Percentiles rank a stretch among this genome's conserved stretches.
Conservation (phyloP, 2,113 vertebrate species). For the Gobio gobio region DNA sequence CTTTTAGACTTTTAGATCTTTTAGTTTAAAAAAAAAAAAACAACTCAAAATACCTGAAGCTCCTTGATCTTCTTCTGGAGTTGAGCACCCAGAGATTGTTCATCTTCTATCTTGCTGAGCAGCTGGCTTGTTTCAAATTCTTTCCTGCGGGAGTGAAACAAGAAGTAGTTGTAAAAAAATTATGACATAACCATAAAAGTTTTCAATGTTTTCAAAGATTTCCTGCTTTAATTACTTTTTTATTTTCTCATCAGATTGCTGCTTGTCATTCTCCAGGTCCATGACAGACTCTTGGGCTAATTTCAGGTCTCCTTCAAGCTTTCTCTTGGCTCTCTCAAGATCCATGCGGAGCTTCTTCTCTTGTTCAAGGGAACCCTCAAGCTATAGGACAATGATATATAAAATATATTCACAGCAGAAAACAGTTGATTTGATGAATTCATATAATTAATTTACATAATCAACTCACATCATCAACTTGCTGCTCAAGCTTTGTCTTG, state of each 20-base stretch:
- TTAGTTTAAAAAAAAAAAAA: background rate
- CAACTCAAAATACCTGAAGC: slow-evolving; percentile 51
- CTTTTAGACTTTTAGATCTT: too few relatives aligned
- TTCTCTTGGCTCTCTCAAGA: slow-evolving; percentile 68
- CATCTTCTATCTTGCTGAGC: slow-evolving; percentile 58
- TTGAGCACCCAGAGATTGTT: slow-evolving; percentile 59
- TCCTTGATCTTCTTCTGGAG: slow-evolving; percentile 64
- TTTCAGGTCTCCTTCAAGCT: slow-evolving; percentile 72
- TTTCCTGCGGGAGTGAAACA: slow-evolving; percentile 44
- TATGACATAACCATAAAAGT: background rate
- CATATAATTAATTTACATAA: background rate
- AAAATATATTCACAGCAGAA: background rate
- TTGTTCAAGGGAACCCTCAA: slow-evolving; percentile 64
- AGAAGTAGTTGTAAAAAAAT: background rate
- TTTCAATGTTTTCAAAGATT: too few relatives aligned
- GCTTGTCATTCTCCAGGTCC: too few relatives aligned
- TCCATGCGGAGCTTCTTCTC: slow-evolving; percentile 73
- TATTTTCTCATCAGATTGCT: too few relatives aligned
- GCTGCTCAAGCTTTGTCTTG: slow-evolving; percentile 58
- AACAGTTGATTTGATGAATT: background rate
- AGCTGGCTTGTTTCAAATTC: slow-evolving; percentile 61
- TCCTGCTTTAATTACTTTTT: too few relatives aligned
- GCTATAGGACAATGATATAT: background rate
- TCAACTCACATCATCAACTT: slow-evolving; percentile 55
- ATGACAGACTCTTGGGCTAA: slow-evolving; percentile 66